Evolutionary conservation across 2,113 vertebrate genomes (phyloP).

Genomic region (Aptenodytes patagonicus): DNA sequence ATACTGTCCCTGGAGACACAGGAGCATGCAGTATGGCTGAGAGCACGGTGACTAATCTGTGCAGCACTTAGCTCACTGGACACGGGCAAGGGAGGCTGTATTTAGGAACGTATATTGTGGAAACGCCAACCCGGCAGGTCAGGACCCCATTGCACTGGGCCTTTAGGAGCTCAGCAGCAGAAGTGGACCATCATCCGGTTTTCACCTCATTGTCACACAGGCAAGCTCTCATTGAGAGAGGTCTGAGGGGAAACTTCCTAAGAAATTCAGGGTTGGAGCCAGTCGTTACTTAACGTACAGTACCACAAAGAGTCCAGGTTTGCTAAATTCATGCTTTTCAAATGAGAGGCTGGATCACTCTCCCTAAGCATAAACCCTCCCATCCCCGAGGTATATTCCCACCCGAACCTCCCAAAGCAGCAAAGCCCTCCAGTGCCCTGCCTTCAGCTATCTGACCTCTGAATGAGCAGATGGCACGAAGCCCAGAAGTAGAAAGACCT

Average conservation of each 20-base stretch:
- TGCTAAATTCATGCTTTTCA: background rate
- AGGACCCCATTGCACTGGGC: background rate
- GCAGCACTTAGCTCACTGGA: background rate
- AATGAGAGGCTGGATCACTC: background rate
- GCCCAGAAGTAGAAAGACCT: constrained; percentile 63
- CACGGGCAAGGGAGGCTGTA: background rate
- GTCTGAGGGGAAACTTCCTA: background rate
- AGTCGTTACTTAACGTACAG: background rate
- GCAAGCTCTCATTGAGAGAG: background rate
- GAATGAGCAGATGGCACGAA: constrained; percentile 17
- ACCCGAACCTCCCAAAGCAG: background rate
- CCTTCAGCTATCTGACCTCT: background rate
- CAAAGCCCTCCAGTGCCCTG: background rate
- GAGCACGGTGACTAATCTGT: rapidly evolving
- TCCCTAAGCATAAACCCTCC: background rate
- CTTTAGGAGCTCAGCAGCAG: background rate
- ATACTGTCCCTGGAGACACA: background rate
- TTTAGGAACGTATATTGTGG: background rate
- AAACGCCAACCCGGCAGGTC: background rate
- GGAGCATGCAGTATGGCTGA: rapidly evolving
- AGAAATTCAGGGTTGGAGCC: background rate
- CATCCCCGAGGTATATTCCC: constrained; percentile 19
- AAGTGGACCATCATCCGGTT: background rate
- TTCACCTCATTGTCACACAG: background rate
- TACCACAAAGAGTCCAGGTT: background rate